Evolutionary conservation across 1,140 invertebrate species (phyloP).

Genomic region (Drosophila varians): DNA sequence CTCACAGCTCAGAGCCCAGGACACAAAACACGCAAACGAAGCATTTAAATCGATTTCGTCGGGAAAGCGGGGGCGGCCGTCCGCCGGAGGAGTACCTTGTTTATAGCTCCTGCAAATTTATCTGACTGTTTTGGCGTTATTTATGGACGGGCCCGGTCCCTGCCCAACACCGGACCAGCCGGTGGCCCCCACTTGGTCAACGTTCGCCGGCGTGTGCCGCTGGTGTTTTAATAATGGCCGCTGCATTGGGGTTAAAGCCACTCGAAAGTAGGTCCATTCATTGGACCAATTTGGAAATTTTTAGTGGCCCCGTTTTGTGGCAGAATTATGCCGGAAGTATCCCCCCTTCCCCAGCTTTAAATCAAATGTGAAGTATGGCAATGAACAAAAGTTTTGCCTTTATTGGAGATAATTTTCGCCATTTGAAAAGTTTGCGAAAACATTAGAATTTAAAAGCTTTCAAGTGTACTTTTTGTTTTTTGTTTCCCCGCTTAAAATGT

Average conservation of each 20-base stretch:
- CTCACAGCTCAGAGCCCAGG: conserved; percentile 26
- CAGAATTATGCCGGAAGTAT: conserved; percentile 22
- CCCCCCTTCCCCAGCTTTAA: conserved; percentile 7
- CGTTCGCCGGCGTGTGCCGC: conserved; percentile 1
- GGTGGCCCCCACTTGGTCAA: conserved; percentile 17
- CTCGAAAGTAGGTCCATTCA: conserved; percentile 46
- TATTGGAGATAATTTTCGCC: not conserved
- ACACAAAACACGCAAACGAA: conserved; percentile 71
- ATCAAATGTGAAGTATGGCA: not conserved
- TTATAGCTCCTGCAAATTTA: conserved; percentile 55
- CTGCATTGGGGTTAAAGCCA: conserved; percentile 46
- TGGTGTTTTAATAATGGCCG: conserved; percentile 15
- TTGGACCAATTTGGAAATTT: conserved; percentile 29
- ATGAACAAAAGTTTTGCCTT: not conserved
- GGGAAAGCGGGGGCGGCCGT: conserved; percentile 30
- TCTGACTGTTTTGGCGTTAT: conserved; percentile 44
- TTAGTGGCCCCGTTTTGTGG: conserved; percentile 23
- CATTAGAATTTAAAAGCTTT: not conserved
- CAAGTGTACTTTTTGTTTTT: not conserved
- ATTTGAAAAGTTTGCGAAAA: not conserved
- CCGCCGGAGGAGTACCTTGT: conserved; percentile 42
- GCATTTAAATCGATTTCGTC: conserved; percentile 74
- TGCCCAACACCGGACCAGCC: not conserved
- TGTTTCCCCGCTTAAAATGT: not conserved
- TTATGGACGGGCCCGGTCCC: conserved; percentile 27